Percentiles rank a stretch among this genome's conserved stretches.
Conservation (phyloP, 2,113 vertebrate genomes). For the Oreocharis arfaki region DNA sequence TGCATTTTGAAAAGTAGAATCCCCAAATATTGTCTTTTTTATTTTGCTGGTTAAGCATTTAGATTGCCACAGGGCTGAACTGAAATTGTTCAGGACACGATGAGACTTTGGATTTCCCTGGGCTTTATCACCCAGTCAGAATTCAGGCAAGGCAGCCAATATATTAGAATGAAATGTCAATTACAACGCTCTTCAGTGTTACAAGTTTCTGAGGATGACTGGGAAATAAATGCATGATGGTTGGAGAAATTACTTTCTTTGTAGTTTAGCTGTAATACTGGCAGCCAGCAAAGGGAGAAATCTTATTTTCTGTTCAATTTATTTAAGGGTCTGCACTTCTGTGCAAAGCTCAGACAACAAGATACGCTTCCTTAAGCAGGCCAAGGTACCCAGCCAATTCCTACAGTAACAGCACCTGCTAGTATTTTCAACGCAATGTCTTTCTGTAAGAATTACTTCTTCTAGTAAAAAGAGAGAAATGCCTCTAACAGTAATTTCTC, state of each 20-base stretch:
- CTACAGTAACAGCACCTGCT: not conserved
- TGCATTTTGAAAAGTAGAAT: not conserved
- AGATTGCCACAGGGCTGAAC: not conserved
- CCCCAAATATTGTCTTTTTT: not conserved
- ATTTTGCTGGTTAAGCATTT: conserved; percentile 3
- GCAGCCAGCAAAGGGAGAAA: conserved; percentile 31
- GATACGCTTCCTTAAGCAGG: not conserved
- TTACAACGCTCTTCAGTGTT: conserved; percentile 33
- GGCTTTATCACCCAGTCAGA: conserved; percentile 31
- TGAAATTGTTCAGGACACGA: conserved; percentile 3
- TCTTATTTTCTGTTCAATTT: conserved; percentile 65
- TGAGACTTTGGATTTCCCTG: conserved; percentile 17
- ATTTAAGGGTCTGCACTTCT: conserved; percentile 34
- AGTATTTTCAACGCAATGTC: not conserved
- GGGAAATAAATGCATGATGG: conserved; percentile 45
- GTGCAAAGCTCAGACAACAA: conserved; percentile 18
- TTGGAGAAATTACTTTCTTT: conserved; percentile 65
- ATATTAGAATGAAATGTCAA: conserved; percentile 58
- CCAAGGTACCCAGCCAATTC: not conserved
- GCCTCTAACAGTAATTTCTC: not conserved
- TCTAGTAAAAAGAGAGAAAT: not conserved
- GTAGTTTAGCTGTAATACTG: conserved; percentile 34
- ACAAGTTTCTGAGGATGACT: conserved; percentile 24
- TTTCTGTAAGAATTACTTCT: not conserved
- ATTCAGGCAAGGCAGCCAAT: conserved; percentile 30